Evolutionary conservation across 2,888 invertebrate species (phyloP).

Genomic region (Alviniconcha strummeri): DNA sequence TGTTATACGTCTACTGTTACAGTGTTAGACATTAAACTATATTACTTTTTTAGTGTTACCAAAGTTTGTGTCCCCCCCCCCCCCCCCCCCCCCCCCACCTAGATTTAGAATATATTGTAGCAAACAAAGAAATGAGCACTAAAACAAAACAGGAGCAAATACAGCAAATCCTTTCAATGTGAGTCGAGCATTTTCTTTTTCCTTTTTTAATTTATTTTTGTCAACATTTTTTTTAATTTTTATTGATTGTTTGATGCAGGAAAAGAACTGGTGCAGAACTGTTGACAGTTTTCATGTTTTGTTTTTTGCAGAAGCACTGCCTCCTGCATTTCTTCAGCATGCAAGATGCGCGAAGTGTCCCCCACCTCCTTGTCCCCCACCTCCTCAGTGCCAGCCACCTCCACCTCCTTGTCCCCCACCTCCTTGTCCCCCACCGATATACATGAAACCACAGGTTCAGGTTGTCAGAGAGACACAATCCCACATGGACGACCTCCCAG

Average conservation of each 20-base stretch:
- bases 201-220: not conserved
- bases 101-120: too few species aligned
- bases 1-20: too few species aligned
- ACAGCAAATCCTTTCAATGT: too few species aligned
- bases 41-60: too few species aligned
- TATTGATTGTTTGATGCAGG: not conserved
- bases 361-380: too few species aligned
- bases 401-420: not conserved
- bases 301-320: not conserved
- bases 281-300: not conserved
- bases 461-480: conserved; percentile 40
- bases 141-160: too few species aligned
- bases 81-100: too few species aligned
- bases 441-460: conserved; percentile 44
- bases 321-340: not conserved
- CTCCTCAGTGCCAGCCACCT: not conserved
- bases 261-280: too few species aligned
- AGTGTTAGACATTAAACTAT: too few species aligned
- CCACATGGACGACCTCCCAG: conserved; percentile 53
- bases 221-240: not conserved
- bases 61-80: too few species aligned
- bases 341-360: too few species aligned
- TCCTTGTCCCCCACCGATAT: conserved; percentile 22
- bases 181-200: not conserved
- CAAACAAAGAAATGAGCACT: too few species aligned